Evolutionary conservation across 1,140 invertebrate genomes (phyloP).

Genomic region (Charaxes varanes): DNA sequence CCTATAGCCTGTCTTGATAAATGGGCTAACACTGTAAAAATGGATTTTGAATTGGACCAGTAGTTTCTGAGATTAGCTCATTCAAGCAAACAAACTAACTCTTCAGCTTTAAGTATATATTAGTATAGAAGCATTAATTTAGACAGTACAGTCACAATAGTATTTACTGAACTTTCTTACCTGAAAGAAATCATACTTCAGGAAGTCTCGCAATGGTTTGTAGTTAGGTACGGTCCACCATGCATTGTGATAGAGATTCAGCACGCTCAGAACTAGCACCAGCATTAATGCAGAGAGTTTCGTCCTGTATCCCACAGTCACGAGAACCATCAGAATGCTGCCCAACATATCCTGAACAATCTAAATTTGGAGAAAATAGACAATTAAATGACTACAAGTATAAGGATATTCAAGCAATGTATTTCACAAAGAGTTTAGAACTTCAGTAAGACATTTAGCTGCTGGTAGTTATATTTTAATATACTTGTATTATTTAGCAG

Average conservation of each 20-base stretch:
- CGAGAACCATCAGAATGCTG: constrained; percentile 94
- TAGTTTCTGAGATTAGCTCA: too few relatives aligned
- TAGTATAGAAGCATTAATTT: not conserved
- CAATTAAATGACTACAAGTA: not conserved
- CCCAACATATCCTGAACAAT: constrained; percentile 94
- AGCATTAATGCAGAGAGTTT: constrained; percentile 97
- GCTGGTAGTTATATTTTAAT: too few relatives aligned
- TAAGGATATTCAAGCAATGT: too few relatives aligned
- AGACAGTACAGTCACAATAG: too few relatives aligned
- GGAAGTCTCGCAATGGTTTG: constrained; percentile 97
- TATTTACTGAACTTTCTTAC: too few relatives aligned
- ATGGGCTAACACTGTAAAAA: too few relatives aligned
- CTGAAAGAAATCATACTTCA: constrained; percentile 99
- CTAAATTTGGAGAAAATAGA: constrained; percentile 63
- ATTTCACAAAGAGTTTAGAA: too few relatives aligned
- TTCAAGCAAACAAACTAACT: too few relatives aligned
- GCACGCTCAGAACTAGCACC: constrained; percentile 89
- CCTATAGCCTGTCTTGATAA: too few relatives aligned
- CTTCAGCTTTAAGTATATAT: too few relatives aligned
- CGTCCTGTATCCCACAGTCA: constrained; percentile 98
- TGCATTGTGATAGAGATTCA: constrained; percentile 98
- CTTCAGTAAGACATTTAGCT: too few relatives aligned
- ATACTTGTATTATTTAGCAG: too few relatives aligned
- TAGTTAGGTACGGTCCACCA: constrained; percentile 98
- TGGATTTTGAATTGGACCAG: constrained; percentile 11